phyloP scores from a whole-genome alignment of 2,113 vertebrate genomes.

The Myodes glareolus region DNA sequence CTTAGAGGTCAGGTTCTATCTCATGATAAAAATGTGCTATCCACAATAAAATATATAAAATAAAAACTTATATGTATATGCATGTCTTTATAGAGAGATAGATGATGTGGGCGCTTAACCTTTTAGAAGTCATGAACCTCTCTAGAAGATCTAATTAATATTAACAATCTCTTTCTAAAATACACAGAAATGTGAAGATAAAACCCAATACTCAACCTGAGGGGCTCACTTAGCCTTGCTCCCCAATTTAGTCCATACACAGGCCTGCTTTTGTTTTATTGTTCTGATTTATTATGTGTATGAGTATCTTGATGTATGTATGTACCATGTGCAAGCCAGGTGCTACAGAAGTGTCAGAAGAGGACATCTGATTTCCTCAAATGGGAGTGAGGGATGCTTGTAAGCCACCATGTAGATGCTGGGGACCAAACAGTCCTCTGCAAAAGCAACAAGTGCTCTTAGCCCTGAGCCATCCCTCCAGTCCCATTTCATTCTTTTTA shows the following conservation, averaged over 20 bases:
- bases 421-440: background rate
- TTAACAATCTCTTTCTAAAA: constrained; percentile 26
- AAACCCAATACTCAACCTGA: background rate
- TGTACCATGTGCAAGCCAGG: background rate
- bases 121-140: background rate
- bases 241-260: background rate
- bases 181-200: constrained; percentile 3
- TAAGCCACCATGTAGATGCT: background rate
- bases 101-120: constrained; percentile 5
- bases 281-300: background rate
- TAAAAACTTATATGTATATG: background rate
- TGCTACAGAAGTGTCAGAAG: background rate
- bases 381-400: background rate
- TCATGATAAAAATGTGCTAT: background rate
- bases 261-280: background rate
- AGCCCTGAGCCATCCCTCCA: background rate
- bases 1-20: background rate
- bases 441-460: background rate
- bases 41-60: background rate
- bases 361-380: background rate
- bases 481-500: constrained; percentile 24
- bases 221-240: background rate
- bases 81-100: background rate
- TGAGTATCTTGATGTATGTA: background rate
- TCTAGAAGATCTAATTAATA: constrained; percentile 19